Evolutionary conservation across 1,140 invertebrate genomes (phyloP).

Genomic region (Lordiphosa stackelbergi): DNA sequence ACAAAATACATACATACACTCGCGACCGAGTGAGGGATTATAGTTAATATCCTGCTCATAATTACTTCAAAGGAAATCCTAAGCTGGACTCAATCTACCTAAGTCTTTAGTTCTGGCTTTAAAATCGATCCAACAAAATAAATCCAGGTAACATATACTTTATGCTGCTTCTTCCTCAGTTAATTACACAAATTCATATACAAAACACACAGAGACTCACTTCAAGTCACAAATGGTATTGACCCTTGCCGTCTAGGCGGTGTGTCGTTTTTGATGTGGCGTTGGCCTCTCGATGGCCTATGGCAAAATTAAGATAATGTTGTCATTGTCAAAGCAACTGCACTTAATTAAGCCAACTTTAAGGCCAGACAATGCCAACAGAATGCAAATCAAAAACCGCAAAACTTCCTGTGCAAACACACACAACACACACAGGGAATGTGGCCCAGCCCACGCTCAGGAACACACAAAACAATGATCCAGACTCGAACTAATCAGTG

Average conservation of each 20-base stretch:
- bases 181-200: slow-evolving; percentile 70
- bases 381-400: slow-evolving; percentile 71
- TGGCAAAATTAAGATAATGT: slow-evolving; percentile 57
- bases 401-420: slow-evolving; percentile 54
- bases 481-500: slow-evolving; percentile 48
- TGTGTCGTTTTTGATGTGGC: slow-evolving; percentile 35
- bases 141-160: slow-evolving; percentile 15
- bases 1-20: no score
- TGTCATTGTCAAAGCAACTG: slow-evolving; percentile 66
- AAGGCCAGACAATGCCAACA: slow-evolving; percentile 30
- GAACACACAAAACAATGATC: slow-evolving; percentile 24
- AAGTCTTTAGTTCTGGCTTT: no score
- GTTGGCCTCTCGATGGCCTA: slow-evolving; percentile 10
- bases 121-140: no score
- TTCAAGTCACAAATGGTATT: slow-evolving; percentile 5
- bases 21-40: no score
- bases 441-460: slow-evolving; percentile 23
- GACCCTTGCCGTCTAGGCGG: not conserved
- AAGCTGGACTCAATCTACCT: no score
- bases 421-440: slow-evolving; percentile 9
- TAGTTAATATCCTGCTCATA: no score
- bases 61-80: no score
- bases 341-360: slow-evolving; percentile 71
- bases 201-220: slow-evolving; percentile 17
- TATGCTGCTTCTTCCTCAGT: slow-evolving; percentile 36